These are phyloP conservation scores for Spinus pinus DNA, from an alignment of 2,797 vertebrate genomes.

Conservation along the genomic window DNA sequence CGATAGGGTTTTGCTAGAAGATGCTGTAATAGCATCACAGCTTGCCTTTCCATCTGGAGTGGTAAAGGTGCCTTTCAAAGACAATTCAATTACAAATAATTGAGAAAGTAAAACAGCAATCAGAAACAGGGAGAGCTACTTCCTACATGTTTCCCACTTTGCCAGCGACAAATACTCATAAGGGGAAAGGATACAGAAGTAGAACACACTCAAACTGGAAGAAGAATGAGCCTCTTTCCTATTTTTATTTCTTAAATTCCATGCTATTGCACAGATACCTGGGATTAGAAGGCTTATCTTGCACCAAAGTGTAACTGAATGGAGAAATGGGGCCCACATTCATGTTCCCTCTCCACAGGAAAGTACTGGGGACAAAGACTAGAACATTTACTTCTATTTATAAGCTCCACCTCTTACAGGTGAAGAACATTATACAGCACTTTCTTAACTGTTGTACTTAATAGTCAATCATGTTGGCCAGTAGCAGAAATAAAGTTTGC, in stretches of 20 bases:
- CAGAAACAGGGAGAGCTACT: not conserved
- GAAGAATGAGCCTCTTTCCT: not conserved
- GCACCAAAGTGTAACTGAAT: not conserved
- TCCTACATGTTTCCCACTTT: not conserved
- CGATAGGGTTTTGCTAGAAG: not conserved
- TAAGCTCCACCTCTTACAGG: not conserved
- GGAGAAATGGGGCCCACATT: not conserved
- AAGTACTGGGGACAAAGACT: not conserved
- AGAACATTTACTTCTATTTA: not conserved
- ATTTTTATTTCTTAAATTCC: not conserved
- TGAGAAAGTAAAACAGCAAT: not conserved
- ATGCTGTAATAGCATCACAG: not conserved
- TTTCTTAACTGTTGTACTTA: not conserved
- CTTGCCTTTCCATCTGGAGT: constrained; percentile 37
- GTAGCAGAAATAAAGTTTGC: not conserved
- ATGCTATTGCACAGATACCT: not conserved
- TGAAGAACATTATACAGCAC: not conserved
- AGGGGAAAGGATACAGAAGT: not conserved
- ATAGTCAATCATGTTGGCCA: not conserved
- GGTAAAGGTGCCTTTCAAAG: not conserved
- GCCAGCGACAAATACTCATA: not conserved
- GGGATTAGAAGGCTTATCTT: not conserved
- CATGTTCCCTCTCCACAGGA: not conserved
- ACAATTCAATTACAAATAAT: not conserved
- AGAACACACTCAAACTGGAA: not conserved